These are phyloP conservation scores for Dynastes tityus DNA, from an alignment of 2,888 invertebrate genomes.

Conservation along the genomic window DNA sequence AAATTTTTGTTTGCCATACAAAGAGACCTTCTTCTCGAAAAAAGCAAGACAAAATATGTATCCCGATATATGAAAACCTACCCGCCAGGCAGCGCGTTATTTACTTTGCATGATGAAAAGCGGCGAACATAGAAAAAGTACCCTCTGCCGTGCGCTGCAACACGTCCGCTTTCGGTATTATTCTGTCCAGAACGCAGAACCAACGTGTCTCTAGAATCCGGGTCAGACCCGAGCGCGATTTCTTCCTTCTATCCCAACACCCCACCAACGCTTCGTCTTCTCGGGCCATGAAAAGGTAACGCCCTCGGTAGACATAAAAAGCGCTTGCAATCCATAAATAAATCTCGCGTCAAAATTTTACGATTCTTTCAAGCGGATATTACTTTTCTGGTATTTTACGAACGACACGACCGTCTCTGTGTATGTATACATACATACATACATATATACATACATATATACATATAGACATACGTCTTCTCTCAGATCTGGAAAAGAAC, in stretches of 20 bases:
- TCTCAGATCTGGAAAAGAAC: too few relatives aligned
- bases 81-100: neutral
- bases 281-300: slow-evolving; percentile 27
- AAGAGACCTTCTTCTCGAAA: neutral
- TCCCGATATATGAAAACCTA: neutral
- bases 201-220: neutral
- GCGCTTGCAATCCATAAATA: slow-evolving; percentile 40
- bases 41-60: neutral
- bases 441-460: neutral
- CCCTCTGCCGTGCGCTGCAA: neutral
- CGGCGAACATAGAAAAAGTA: neutral
- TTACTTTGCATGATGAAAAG: neutral
- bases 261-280: neutral
- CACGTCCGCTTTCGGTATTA: slow-evolving; percentile 1
- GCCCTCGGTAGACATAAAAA: slow-evolving; percentile 29
- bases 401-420: neutral
- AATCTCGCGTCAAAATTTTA: slow-evolving; percentile 44
- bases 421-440: neutral
- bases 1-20: neutral
- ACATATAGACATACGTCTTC: neutral
- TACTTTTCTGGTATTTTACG: slow-evolving; percentile 32
- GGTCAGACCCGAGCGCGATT: slow-evolving; percentile 1
- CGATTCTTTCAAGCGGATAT: slow-evolving; percentile 43
- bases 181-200: too few relatives aligned
- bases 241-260: neutral